phyloP scores from a whole-genome alignment of 1,140 invertebrate genomes.

The Cylas formicarius region DNA sequence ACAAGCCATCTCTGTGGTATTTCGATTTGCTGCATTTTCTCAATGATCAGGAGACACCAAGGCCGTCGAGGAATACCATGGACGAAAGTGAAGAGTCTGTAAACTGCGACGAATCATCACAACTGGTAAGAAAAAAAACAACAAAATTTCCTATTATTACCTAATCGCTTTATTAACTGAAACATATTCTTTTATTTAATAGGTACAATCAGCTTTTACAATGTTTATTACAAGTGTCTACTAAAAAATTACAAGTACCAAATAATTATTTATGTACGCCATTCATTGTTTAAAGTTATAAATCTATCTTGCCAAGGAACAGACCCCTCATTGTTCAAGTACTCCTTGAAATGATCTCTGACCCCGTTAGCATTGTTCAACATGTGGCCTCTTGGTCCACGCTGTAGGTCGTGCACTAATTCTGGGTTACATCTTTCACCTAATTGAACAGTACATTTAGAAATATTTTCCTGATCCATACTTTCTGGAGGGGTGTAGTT shows the following conservation, averaged over 20 bases:
- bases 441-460: conserved; percentile 13
- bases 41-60: conserved; percentile 23
- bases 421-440: conserved; percentile 13
- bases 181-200: not conserved
- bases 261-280: too few relatives aligned
- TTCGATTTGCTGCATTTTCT: conserved; percentile 18
- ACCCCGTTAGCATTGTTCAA: not conserved
- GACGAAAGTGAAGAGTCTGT: conserved; percentile 4
- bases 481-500: conserved; percentile 13
- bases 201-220: too few relatives aligned
- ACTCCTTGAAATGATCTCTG: conserved; percentile 11
- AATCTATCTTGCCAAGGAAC: conserved; percentile 20
- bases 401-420: conserved; percentile 11
- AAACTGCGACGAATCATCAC: not conserved
- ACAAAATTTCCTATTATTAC: not conserved
- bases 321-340: conserved; percentile 17
- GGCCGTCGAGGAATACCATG: conserved; percentile 6
- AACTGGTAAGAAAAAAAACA: conserved; percentile 1
- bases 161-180: not conserved
- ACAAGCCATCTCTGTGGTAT: conserved; percentile 26
- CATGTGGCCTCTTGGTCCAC: conserved; percentile 8
- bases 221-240: too few relatives aligned
- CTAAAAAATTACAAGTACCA: too few relatives aligned
- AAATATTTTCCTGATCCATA: conserved; percentile 18
- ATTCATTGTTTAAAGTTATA: conserved; percentile 11